These are phyloP conservation scores for Corythornis leucogaster DNA, from an alignment of 2,797 vertebrate genomes.

Conservation along the genomic window DNA sequence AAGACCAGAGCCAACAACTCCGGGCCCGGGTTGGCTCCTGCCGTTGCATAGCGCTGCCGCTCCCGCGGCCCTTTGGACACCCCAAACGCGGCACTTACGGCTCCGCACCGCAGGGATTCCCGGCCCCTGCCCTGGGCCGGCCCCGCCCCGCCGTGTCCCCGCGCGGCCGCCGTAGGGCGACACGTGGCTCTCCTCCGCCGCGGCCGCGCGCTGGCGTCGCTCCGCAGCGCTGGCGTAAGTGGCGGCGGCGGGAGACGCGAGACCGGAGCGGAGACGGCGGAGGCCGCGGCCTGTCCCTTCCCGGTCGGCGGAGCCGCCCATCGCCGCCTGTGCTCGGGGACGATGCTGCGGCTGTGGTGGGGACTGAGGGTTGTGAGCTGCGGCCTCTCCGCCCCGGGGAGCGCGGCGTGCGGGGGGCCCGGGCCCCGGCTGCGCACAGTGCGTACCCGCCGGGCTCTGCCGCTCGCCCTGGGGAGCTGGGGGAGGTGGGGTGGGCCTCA, in stretches of 20 bases:
- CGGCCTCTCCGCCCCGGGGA: neutral
- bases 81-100: no score
- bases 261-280: neutral
- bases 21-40: no score
- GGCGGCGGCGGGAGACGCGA: neutral
- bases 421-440: neutral
- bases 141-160: neutral
- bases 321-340: neutral
- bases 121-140: neutral
- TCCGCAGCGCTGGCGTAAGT: neutral
- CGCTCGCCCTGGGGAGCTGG: neutral
- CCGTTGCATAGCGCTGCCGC: neutral
- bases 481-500: neutral
- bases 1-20: no score
- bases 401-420: neutral
- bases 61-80: neutral
- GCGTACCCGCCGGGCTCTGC: neutral
- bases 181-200: neutral
- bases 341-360: neutral
- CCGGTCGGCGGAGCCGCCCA: no score
- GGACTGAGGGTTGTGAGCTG: neutral
- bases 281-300: no score
- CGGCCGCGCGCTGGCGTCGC: neutral
- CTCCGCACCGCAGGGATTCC: neutral
- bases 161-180: neutral